A percentile compares a stretch with the other conserved stretches of the same genome.
Evolutionary conservation across 2,888 invertebrate species (phyloP).

Genomic region (Tortrix viridana): DNA sequence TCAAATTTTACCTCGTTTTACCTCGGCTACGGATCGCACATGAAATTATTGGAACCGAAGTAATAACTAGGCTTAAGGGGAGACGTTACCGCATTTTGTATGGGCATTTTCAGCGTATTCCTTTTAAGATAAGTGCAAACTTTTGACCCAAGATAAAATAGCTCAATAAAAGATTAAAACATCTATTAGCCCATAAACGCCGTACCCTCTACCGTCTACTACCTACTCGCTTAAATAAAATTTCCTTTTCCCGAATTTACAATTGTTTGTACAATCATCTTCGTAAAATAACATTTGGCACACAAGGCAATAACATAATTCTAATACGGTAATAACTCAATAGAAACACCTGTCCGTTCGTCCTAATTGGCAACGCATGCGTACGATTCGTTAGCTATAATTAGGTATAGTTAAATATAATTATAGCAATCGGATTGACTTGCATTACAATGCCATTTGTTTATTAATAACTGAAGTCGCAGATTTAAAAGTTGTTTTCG

Average conservation of each 20-base stretch:
- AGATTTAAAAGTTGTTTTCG: neutral
- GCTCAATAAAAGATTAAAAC: too few species aligned
- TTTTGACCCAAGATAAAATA: too few species aligned
- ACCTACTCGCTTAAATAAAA: too few species aligned
- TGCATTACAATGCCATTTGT: constrained; percentile 30
- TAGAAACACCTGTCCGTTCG: constrained; percentile 32
- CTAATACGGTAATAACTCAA: constrained; percentile 38
- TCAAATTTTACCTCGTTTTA: too few species aligned
- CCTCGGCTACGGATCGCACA: too few species aligned
- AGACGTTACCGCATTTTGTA: too few species aligned
- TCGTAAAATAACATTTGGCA: neutral
- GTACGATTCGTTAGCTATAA: constrained; percentile 30
- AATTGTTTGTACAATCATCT: constrained; percentile 18
- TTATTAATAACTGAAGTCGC: constrained; percentile 14
- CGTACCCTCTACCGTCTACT: too few species aligned
- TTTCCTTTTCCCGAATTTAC: neutral
- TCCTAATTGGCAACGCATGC: constrained; percentile 37
- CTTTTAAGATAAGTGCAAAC: too few species aligned
- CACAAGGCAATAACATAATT: constrained; percentile 23
- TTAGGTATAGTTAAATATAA: constrained; percentile 37
- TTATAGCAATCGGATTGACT: constrained; percentile 32
- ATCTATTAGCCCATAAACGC: too few species aligned
- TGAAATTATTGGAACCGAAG: too few species aligned
- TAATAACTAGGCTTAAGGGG: too few species aligned
- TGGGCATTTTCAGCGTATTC: too few species aligned